Conservation (phyloP, 1,140 invertebrate genomes). For the Aphaenogaster ashmeadi region DNA sequence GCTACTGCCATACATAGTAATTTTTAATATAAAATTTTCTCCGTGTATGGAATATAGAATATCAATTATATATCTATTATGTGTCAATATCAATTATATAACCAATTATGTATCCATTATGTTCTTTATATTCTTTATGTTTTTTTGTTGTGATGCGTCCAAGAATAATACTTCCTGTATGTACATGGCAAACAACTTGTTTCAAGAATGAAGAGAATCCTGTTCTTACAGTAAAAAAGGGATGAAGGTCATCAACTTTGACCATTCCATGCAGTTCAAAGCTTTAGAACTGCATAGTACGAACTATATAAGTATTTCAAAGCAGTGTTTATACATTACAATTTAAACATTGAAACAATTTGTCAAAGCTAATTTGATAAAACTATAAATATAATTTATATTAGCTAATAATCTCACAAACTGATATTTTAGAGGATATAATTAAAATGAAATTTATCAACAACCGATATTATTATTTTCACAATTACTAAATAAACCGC, state of each 20-base stretch:
- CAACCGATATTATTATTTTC: slow-evolving; percentile 5
- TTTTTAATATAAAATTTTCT: no score
- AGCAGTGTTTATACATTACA: neutral
- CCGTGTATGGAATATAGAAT: no score
- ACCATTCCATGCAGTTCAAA: neutral
- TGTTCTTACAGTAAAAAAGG: neutral
- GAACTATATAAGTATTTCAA: no score
- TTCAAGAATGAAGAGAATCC: neutral
- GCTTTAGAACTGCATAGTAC: neutral
- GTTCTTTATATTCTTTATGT: no score
- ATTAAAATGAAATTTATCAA: slow-evolving; percentile 9
- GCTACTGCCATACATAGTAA: no score
- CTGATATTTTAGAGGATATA: neutral
- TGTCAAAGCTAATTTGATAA: neutral
- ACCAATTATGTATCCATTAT: no score
- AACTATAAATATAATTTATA: neutral
- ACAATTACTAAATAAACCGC: neutral
- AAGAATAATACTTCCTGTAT: no score
- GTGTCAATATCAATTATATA: no score
- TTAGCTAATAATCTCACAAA: neutral
- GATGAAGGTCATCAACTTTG: neutral
- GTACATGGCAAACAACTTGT: neutral
- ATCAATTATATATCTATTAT: neutral
- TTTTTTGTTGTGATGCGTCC: no score
- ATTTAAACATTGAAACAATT: neutral